Base-by-base conservation (phyloP, 1,140 invertebrate species). In the Aphelenchoides avenae region DNA sequence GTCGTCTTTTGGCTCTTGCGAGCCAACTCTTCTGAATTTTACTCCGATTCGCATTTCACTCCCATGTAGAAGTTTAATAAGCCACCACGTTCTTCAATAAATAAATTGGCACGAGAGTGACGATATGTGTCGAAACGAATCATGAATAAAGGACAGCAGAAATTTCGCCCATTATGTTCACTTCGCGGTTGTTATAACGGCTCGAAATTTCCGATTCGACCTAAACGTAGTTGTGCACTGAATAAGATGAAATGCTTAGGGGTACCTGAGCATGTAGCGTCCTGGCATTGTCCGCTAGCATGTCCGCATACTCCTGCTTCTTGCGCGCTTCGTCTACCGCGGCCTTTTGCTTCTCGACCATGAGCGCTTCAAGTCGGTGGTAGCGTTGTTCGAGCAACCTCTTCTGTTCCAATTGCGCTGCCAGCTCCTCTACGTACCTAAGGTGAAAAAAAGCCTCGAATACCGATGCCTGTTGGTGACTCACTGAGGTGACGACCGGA, bases 181-280 rank as follows among this genome's bases (percentile, higher is more conserved):
- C 90, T 30, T 82, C 79, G 53, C 91, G 82, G 51, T 87, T 86
- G 74, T 91, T 91, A 77, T 95, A 95, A 65, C 86, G 88, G 68
- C 86, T 87, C 0, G 90, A 91, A 66, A 95, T 88, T 73, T 92
- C 89, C 47, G 81, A 80, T 78, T 91, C 86, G 71, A 93, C 88
- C 83, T 88, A 81, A 9, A 30, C n/a, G n/a, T n/a, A n/a, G n/a
- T n/a, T n/a, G n/a, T n/a, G n/a, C n/a, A n/a, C n/a, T n/a, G n/a
- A n/a, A n/a, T n/a, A n/a, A n/a, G n/a, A n/a, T n/a, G n/a, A n/a
- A n/a, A n/a, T n/a, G n/a, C n/a, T n/a, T n/a, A n/a, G n/a, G n/a
- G n/a, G n/a, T n/a, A n/a, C n/a, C n/a, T n/a, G n/a, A n/a, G n/a
- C n/a, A n/a, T n/a, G n/a, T n/a, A n/a, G n/a, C n/a, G n/a, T n/a